phyloP scores from a whole-genome alignment of 1,140 invertebrate species.

The Halictus rubicundus region DNA sequence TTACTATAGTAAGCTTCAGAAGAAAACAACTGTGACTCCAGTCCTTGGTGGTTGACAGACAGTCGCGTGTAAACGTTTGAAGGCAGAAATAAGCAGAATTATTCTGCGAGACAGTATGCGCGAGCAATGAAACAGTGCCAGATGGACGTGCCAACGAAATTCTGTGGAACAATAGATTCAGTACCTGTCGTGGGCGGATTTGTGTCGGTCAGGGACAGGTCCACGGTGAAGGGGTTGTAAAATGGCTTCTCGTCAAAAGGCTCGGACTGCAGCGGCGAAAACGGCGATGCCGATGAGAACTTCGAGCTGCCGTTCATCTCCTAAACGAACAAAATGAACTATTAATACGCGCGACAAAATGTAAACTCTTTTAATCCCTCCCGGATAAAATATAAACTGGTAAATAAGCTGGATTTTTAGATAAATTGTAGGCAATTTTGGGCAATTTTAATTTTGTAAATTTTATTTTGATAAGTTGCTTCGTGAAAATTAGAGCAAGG shows the following conservation, averaged over 20 bases:
- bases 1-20: neutral
- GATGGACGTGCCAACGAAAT: conserved; percentile 40
- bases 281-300: conserved; percentile 46
- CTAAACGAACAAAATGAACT: conserved; percentile 40
- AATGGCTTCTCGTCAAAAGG: conserved; percentile 67
- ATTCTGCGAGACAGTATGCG: neutral
- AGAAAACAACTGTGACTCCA: neutral
- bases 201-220: conserved; percentile 66
- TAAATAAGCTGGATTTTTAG: too few relatives aligned
- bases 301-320: conserved; percentile 68
- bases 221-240: conserved; percentile 73
- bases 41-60: conserved; percentile 16
- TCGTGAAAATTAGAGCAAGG: too few relatives aligned
- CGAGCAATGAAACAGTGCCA: conserved; percentile 25
- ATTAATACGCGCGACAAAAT: too few relatives aligned
- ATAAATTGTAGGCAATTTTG: too few relatives aligned
- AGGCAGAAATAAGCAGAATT: conserved; percentile 20
- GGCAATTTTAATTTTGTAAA: too few relatives aligned
- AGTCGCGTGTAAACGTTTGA: conserved; percentile 1
- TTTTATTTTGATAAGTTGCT: too few relatives aligned
- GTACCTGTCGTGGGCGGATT: conserved; percentile 65
- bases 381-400: too few relatives aligned
- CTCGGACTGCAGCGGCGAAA: conserved; percentile 39
- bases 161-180: neutral
- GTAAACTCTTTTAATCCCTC: too few relatives aligned